Evolutionary conservation across 2,888 invertebrate genomes (phyloP).

Genomic region (Clanis bilineata): DNA sequence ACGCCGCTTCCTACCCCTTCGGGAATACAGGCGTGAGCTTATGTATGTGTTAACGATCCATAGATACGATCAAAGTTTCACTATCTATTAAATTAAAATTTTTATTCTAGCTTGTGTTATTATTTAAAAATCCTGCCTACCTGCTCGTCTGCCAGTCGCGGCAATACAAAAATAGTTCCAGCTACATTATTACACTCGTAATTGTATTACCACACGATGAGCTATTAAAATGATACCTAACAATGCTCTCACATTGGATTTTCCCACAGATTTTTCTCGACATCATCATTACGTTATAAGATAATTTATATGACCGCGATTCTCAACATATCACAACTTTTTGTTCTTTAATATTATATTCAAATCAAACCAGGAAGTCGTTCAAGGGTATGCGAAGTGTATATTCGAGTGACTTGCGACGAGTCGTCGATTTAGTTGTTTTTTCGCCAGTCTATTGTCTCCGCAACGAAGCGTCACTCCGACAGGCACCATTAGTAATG

Average conservation of each 20-base stretch:
- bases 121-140: too few relatives aligned
- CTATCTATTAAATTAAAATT: too few relatives aligned
- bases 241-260: not conserved
- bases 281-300: not conserved
- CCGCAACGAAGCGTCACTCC: slow-evolving; percentile 36
- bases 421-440: slow-evolving; percentile 26
- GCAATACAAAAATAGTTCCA: too few relatives aligned
- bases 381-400: slow-evolving; percentile 36
- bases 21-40: too few relatives aligned
- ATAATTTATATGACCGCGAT: not conserved
- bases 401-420: slow-evolving; percentile 30
- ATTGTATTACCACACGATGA: too few relatives aligned
- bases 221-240: too few relatives aligned
- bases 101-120: too few relatives aligned
- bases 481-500: slow-evolving; percentile 60
- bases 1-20: too few relatives aligned
- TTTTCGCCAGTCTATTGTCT: slow-evolving; percentile 48
- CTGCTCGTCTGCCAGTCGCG: too few relatives aligned
- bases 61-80: too few relatives aligned
- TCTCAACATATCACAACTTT: not conserved
- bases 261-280: not conserved
- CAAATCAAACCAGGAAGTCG: slow-evolving; percentile 37
- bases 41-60: too few relatives aligned
- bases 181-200: too few relatives aligned
- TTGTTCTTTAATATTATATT: slow-evolving; percentile 1